phyloP scores from a whole-genome alignment of 2,888 invertebrate species.

The Epinotia nisella region DNA sequence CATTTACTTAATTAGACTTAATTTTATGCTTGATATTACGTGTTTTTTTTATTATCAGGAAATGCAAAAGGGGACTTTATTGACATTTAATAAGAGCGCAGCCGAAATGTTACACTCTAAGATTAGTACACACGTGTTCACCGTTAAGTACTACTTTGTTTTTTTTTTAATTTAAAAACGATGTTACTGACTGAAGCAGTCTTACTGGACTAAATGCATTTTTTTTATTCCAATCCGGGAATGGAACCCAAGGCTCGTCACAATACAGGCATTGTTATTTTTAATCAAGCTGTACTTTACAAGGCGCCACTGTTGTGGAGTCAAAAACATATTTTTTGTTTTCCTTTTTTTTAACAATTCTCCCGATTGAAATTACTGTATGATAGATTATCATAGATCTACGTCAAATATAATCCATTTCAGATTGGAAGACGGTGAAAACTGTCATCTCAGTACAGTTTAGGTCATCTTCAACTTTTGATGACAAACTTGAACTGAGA shows the following conservation, averaged over 20 bases:
- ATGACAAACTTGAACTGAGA: too few species aligned
- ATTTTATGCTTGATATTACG: not conserved
- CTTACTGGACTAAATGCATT: conserved; percentile 52
- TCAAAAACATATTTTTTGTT: not conserved
- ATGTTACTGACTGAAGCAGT: conserved; percentile 48
- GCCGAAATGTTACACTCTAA: not conserved
- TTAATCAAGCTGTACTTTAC: conserved; percentile 15
- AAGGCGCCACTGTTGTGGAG: not conserved
- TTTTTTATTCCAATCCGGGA: conserved; percentile 41
- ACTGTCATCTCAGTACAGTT: too few species aligned
- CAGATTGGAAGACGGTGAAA: too few species aligned
- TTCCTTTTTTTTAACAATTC: not conserved
- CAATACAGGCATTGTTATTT: conserved; percentile 31
- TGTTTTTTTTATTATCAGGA: not conserved
- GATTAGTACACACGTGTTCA: not conserved
- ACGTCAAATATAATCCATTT: not conserved
- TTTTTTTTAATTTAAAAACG: conserved; percentile 26
- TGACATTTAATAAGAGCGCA: not conserved
- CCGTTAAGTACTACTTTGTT: conserved; percentile 24
- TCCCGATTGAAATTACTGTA: not conserved
- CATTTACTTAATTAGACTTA: not conserved
- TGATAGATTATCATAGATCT: not conserved
- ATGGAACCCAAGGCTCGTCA: conserved; percentile 29
- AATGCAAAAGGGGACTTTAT: conserved; percentile 4
- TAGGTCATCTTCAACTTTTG: too few species aligned